A percentile compares a stretch with the other conserved stretches of the same genome.
Conservation (phyloP, 2,113 vertebrate species). For the Halcyon senegalensis region DNA sequence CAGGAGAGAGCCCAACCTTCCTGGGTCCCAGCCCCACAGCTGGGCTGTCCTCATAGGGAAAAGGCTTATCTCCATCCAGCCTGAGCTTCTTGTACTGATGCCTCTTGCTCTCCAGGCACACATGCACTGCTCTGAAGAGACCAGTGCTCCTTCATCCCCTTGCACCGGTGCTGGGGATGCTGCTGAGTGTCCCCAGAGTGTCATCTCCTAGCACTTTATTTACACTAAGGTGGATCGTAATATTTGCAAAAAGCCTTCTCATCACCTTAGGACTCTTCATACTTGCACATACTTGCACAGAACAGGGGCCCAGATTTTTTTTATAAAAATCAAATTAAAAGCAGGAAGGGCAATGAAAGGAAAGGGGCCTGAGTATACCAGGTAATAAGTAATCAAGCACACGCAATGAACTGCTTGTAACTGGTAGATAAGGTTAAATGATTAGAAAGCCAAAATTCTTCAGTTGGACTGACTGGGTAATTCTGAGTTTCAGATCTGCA, state of each 20-base stretch:
- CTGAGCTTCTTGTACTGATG: neutral
- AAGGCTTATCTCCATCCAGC: neutral
- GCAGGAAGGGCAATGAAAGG: neutral
- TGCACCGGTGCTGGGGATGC: rapidly evolving
- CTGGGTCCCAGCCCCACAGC: too few species aligned
- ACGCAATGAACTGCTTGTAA: neutral
- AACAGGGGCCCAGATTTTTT: neutral
- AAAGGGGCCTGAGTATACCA: neutral
- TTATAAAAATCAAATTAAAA: neutral
- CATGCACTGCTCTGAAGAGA: neutral
- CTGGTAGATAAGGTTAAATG: neutral
- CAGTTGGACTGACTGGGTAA: neutral
- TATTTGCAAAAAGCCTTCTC: neutral
- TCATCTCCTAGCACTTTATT: neutral
- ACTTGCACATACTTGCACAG: neutral
- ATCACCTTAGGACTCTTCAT: neutral
- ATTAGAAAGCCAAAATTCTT: neutral
- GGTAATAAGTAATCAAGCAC: neutral
- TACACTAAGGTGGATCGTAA: neutral
- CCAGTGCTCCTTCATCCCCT: neutral
- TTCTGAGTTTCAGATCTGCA: neutral
- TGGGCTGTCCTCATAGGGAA: neutral
- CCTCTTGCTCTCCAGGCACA: rapidly evolving
- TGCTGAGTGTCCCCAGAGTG: neutral
- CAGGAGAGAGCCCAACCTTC: neutral